These are phyloP conservation scores for Embiotoca jacksoni DNA, from an alignment of 2,113 vertebrate genomes.

Conservation along the genomic window DNA sequence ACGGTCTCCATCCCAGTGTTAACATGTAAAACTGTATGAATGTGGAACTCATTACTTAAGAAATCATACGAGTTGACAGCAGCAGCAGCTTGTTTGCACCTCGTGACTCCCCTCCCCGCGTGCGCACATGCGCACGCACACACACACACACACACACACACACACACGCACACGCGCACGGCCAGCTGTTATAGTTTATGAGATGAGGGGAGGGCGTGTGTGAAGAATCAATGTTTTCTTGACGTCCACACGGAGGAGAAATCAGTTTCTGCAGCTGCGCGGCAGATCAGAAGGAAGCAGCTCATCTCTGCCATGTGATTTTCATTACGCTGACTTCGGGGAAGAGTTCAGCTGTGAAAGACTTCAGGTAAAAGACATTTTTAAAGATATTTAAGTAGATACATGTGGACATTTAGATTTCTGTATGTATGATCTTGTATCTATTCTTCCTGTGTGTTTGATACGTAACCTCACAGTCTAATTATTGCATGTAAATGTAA, in stretches of 20 bases:
- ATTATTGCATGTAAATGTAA: constrained; percentile 1
- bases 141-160: not conserved
- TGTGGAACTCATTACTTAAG: too few species aligned
- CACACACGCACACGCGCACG: too few species aligned
- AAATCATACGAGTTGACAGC: too few species aligned
- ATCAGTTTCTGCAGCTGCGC: constrained; percentile 21
- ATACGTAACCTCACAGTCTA: not conserved
- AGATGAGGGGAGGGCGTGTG: constrained; percentile 24
- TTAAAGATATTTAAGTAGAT: not conserved
- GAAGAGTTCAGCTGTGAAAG: constrained; percentile 32
- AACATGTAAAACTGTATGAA: too few species aligned
- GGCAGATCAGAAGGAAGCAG: constrained; percentile 20
- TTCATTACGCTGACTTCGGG: constrained; percentile 10
- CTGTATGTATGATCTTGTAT: too few species aligned
- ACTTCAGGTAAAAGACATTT: constrained; percentile 50
- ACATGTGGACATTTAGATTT: not conserved
- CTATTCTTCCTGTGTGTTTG: not conserved
- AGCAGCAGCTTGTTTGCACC: too few species aligned
- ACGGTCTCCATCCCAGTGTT: too few species aligned
- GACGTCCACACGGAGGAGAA: constrained; percentile 37
- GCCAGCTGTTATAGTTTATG: constrained; percentile 10
- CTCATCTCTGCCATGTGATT: constrained; percentile 59
- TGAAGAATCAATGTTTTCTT: constrained; percentile 32
- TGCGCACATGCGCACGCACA: not conserved
- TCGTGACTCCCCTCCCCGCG: constrained; percentile 30